Percentiles rank a stretch among this genome's conserved stretches.
phyloP scores from a whole-genome alignment of 2,113 vertebrate genomes.

The Anhinga anhinga region DNA sequence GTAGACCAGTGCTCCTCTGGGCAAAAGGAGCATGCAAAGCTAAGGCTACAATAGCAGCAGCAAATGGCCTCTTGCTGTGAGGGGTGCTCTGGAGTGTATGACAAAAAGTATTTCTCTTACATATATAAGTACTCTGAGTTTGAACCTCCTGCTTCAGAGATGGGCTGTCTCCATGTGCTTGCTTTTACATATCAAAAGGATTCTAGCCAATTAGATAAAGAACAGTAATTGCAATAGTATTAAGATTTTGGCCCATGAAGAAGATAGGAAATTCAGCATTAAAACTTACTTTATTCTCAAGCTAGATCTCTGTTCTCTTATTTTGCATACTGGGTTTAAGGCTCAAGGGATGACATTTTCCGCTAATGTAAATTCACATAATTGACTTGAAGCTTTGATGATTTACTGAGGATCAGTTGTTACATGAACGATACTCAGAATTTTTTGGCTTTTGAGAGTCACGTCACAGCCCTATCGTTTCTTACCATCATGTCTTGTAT shows the following conservation, averaged over 20 bases:
- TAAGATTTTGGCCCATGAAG: background rate
- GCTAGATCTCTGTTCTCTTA: background rate
- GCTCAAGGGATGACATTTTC: background rate
- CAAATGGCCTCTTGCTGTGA: background rate
- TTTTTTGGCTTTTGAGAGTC: background rate
- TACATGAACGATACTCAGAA: background rate
- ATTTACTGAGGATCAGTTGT: background rate
- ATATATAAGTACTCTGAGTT: background rate
- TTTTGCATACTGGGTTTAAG: background rate
- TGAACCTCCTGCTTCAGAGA: background rate
- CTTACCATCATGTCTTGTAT: background rate
- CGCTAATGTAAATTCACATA: background rate
- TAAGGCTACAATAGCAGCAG: background rate
- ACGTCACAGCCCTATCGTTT: background rate
- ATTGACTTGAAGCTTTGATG: background rate
- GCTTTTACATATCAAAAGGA: background rate
- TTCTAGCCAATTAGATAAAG: background rate
- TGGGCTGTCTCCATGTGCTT: background rate
- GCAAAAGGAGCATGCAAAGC: accelerated
- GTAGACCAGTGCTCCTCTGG: background rate
- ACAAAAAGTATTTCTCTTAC: background rate
- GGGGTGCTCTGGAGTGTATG: background rate
- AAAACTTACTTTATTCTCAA: background rate
- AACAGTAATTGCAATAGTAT: background rate
- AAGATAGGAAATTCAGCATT: background rate